Percentiles rank a stretch among this genome's conserved stretches.
phyloP scores from a whole-genome alignment of 1,140 invertebrate species.

The Phortica variegata region DNA sequence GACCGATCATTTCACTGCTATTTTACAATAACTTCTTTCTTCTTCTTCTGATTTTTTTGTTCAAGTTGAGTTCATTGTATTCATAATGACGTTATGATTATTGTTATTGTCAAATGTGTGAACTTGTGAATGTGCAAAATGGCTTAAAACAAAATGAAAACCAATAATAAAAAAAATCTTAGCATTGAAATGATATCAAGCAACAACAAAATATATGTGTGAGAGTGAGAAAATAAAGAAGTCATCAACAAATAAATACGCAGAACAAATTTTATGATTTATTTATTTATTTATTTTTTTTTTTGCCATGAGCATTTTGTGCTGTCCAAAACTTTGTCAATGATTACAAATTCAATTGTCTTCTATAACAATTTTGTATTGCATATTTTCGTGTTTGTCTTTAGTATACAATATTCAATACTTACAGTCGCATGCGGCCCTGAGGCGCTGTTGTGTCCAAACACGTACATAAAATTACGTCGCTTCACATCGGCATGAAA shows the following conservation, averaged over 20 bases:
- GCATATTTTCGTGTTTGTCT: constrained; percentile 1
- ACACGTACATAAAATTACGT: constrained; percentile 85
- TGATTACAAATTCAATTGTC: not conserved
- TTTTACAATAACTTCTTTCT: not conserved
- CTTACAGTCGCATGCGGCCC: constrained; percentile 71
- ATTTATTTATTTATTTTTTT: not conserved
- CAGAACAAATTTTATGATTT: constrained; percentile 4
- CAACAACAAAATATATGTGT: too few relatives aligned
- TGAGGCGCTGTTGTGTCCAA: constrained; percentile 76
- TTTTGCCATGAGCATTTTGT: not conserved
- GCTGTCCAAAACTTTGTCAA: too few relatives aligned
- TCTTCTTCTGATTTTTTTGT: not conserved
- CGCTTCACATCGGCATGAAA: constrained; percentile 73
- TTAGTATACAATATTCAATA: too few relatives aligned
- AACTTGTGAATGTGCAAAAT: constrained; percentile 47
- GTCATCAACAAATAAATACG: not conserved
- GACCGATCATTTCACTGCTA: constrained; percentile 4
- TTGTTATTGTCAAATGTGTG: constrained; percentile 31
- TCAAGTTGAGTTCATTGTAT: constrained; percentile 41
- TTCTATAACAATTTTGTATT: constrained; percentile 4
- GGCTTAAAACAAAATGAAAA: constrained; percentile 23
- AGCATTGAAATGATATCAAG: too few relatives aligned
- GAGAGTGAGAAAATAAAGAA: not conserved
- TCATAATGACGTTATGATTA: constrained; percentile 22
- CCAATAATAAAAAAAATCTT: constrained; percentile 37